A percentile compares a stretch with the other conserved stretches of the same genome.
phyloP scores from a whole-genome alignment of 2,888 invertebrate genomes.

The Lingula anatina region DNA sequence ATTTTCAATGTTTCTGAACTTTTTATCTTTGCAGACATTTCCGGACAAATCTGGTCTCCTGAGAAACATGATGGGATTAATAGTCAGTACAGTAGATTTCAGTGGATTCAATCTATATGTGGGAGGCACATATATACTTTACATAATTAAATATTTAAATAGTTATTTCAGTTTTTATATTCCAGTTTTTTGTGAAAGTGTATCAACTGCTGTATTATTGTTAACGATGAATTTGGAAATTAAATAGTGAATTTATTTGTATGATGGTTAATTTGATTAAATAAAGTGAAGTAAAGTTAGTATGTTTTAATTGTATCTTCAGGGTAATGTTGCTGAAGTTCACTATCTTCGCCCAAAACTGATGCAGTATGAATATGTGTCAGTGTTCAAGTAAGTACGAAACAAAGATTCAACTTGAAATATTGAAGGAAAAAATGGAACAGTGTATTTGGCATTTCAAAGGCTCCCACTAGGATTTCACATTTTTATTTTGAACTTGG shows the following conservation, averaged over 20 bases:
- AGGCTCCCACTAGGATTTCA: too few species aligned
- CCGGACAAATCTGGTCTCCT: slow-evolving; percentile 83
- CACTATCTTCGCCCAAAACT: slow-evolving; percentile 71
- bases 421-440: too few species aligned
- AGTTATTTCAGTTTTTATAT: too few species aligned
- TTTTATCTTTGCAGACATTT: slow-evolving; percentile 63
- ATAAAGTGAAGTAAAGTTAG: too few species aligned
- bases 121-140: too few species aligned
- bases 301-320: slow-evolving; percentile 54
- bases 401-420: background rate
- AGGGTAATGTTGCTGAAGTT: slow-evolving; percentile 96
- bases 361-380: slow-evolving; percentile 78
- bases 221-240: background rate
- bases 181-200: background rate
- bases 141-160: too few species aligned
- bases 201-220: background rate
- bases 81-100: slow-evolving; percentile 36
- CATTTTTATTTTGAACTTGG: too few species aligned
- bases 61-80: slow-evolving; percentile 93
- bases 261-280: too few species aligned
- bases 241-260: too few species aligned
- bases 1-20: background rate
- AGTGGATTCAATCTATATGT: too few species aligned
- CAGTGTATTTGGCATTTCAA: too few species aligned
- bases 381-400: slow-evolving; percentile 66